Evolutionary conservation across 2,888 invertebrate genomes (phyloP).

Genomic region (Apamea epomidion): DNA sequence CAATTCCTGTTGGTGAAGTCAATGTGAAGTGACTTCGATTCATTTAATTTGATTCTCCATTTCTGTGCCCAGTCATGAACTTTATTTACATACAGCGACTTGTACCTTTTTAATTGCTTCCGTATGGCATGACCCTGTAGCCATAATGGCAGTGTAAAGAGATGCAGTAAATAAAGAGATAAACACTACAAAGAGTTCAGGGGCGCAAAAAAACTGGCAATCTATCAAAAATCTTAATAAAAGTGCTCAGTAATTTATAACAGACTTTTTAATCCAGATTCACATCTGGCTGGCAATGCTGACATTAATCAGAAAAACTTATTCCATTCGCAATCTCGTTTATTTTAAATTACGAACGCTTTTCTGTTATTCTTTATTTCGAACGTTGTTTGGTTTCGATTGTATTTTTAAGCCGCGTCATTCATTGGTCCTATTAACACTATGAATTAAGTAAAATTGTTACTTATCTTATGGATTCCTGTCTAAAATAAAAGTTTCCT

Average conservation of each 20-base stretch:
- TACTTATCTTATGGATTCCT: no score
- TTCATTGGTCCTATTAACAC: background rate
- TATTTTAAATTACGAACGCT: constrained; percentile 33
- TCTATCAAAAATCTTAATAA: constrained; percentile 23
- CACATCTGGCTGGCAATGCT: constrained; percentile 50
- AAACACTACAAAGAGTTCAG: background rate
- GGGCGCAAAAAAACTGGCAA: constrained; percentile 14
- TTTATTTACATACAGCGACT: no score
- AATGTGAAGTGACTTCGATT: no score
- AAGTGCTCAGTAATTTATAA: constrained; percentile 37
- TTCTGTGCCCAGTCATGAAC: no score
- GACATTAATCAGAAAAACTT: constrained; percentile 44
- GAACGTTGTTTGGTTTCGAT: background rate
- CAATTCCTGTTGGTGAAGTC: no score
- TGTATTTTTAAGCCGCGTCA: background rate
- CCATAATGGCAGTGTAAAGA: no score
- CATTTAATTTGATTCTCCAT: no score
- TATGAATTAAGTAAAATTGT: no score
- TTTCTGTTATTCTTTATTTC: constrained; percentile 26
- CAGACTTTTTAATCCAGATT: constrained; percentile 36
- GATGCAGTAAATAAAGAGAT: no score
- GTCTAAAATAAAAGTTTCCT: no score
- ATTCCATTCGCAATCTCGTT: constrained; percentile 20
- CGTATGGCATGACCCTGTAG: no score
- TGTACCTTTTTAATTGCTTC: no score